Evolutionary conservation across 2,113 vertebrate species (phyloP), one percentile per base, ranked within the genome.

Genomic region (Platichthys stellatus): DNA sequence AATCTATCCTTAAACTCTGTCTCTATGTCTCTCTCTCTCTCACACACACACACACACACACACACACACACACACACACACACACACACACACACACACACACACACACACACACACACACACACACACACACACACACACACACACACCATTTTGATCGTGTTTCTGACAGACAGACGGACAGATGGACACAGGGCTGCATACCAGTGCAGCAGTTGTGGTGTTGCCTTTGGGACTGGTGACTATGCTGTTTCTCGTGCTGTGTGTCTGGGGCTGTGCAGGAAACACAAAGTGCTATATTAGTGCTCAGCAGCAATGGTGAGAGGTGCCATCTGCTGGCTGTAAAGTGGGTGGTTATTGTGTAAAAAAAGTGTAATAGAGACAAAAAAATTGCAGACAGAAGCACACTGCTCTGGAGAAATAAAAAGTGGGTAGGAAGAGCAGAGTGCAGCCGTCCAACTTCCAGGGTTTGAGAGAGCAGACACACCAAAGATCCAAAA

Each of bases 141-240:
- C 72, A 63, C 67, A 81, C 26, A 72, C 84, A 21, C 43, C 11
- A 20, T 51, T 63, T 15, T 40, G 20, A 59, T 1, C 14, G 60
- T 61, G 21, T 26, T 24, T 26, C 21, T 57, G 56, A 63, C 38
- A 24, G 57, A 72, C n/a, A 66, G 72, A 89, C 56, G 24, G 61
- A 72, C 56, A 21, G 61, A 72, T 31, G 3, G 49, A 89, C 72
- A 72, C 54, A 74, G 61, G 72, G 76, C 82, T 92, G 93, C 93
- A 77, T 98, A 98, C 97, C 97, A 98, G 95, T 68, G 96, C 95
- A 4, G 97, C 95, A 23, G 96, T 95, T 14, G 97, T 93, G 76
- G 94, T 86, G 23, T 94, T 95, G 90, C 96, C 97, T 92, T 98
- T 98, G 85, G 97, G 96, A 84, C 96, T 98, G 93, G 96, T 97